Percentiles rank a stretch among this genome's conserved stretches.
These are phyloP conservation scores for Cyprinodon tularosa DNA, from an alignment of 2,113 vertebrate genomes.

Conservation along the genomic window DNA sequence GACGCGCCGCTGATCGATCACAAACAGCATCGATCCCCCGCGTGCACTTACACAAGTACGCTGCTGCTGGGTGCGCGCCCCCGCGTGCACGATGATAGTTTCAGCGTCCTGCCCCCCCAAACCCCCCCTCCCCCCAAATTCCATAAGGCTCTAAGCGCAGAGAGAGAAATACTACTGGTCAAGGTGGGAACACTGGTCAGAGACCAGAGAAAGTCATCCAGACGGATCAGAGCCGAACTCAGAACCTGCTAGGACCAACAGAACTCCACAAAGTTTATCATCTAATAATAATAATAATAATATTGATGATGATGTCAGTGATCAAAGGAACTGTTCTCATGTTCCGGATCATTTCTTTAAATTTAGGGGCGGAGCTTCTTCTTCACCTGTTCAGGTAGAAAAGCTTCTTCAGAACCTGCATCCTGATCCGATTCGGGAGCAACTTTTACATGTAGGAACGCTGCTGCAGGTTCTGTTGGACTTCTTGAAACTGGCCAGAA, in stretches of 20 bases:
- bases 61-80: constrained; percentile 1
- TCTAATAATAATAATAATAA: too few relatives aligned
- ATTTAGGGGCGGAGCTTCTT: not conserved
- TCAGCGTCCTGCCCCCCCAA: not conserved
- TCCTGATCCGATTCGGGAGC: too few relatives aligned
- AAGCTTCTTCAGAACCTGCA: not conserved
- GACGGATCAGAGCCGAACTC: not conserved
- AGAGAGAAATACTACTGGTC: constrained; percentile 23
- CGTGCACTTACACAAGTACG: constrained; percentile 43
- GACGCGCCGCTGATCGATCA: constrained; percentile 51
- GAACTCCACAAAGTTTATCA: not conserved
- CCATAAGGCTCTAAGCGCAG: too few relatives aligned
- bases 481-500: too few relatives aligned
- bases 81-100: constrained; percentile 1
- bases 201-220: too few relatives aligned
- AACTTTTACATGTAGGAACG: too few relatives aligned
- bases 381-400: not conserved
- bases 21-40: constrained; percentile 39
- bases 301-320: too few relatives aligned
- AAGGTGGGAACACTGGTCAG: not conserved
- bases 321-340: too few relatives aligned
- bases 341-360: too few relatives aligned
- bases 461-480: too few relatives aligned
- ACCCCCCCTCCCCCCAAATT: not conserved
- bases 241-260: not conserved